Evolutionary conservation across 2,797 vertebrate species (phyloP).

Genomic region (Delichon dasypus): DNA sequence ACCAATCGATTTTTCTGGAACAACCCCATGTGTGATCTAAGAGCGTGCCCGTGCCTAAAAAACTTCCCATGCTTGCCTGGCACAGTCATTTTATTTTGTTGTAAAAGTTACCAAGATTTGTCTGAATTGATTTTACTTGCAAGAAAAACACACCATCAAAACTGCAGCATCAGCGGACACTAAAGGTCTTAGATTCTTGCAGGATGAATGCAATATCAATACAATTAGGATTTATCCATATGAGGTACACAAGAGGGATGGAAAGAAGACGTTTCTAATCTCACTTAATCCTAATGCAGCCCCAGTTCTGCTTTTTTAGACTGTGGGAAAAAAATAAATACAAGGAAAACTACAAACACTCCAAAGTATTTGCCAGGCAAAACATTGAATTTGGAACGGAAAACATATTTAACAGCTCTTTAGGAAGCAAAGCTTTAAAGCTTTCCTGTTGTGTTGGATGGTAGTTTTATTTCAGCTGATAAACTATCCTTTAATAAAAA

Average conservation of each 20-base stretch:
- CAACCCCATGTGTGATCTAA: background rate
- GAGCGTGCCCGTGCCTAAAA: background rate
- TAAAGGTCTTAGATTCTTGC: conserved; percentile 72
- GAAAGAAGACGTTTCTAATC: conserved; percentile 75
- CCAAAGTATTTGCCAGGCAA: conserved; percentile 9
- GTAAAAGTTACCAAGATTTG: conserved; percentile 72
- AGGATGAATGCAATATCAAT: conserved; percentile 78
- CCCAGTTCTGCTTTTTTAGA: conserved; percentile 60
- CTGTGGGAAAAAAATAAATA: conserved; percentile 76
- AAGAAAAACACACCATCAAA: conserved; percentile 72
- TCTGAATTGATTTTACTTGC: conserved; percentile 76
- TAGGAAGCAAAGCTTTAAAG: conserved; percentile 16
- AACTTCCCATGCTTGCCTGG: background rate
- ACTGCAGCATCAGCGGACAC: conserved; percentile 77
- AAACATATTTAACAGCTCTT: conserved; percentile 25
- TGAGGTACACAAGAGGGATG: conserved; percentile 64
- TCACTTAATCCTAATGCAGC: conserved; percentile 75
- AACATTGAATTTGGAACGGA: background rate
- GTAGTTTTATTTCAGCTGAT: background rate
- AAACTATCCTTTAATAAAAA: background rate
- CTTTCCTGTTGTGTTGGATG: background rate
- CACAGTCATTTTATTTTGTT: conserved; percentile 14
- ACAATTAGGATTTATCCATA: conserved; percentile 78
- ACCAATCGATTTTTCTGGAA: conserved; percentile 57
- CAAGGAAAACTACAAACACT: conserved; percentile 23